Evolutionary conservation across 53 echinoderm and acorn worm genomes (phyloP).

Genomic region (Antedon mediterranea): DNA sequence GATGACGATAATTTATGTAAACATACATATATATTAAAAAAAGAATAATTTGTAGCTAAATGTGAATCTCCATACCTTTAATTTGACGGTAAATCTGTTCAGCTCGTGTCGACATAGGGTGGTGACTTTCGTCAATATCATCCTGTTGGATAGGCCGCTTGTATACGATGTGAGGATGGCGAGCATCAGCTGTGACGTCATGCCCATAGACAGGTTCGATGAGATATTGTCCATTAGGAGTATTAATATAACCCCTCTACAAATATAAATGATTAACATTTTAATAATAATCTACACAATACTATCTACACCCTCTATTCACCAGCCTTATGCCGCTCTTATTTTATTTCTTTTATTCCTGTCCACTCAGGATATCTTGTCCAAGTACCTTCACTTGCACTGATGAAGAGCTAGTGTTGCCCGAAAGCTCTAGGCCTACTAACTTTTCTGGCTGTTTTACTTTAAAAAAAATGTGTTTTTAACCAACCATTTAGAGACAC

Average conservation of each 20-base stretch:
- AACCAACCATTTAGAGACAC: background rate
- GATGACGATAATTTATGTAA: no score
- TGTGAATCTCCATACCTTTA: background rate
- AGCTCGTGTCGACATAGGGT: background rate
- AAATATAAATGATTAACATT: background rate
- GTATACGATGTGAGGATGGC: slow-evolving; percentile 56
- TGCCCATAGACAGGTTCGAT: slow-evolving; percentile 54
- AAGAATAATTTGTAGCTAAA: no score
- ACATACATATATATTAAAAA: no score
- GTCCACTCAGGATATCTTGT: no score
- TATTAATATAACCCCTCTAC: slow-evolving; percentile 51
- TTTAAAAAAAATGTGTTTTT: background rate
- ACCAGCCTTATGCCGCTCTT: no score
- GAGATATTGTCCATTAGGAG: slow-evolving; percentile 39
- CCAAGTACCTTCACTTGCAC: no score
- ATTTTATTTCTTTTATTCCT: no score
- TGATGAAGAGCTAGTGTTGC: no score
- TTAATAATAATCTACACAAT: no score
- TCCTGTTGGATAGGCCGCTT: slow-evolving; percentile 18
- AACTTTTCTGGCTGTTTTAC: no score
- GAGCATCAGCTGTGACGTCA: background rate
- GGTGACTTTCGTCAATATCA: background rate
- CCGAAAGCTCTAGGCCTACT: no score
- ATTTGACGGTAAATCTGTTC: background rate
- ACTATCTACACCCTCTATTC: no score